A percentile compares a stretch with the other conserved stretches of the same genome.
These are phyloP conservation scores for Hemistola chrysoprasaria DNA, from an alignment of 2,888 invertebrate genomes.

Conservation along the genomic window DNA sequence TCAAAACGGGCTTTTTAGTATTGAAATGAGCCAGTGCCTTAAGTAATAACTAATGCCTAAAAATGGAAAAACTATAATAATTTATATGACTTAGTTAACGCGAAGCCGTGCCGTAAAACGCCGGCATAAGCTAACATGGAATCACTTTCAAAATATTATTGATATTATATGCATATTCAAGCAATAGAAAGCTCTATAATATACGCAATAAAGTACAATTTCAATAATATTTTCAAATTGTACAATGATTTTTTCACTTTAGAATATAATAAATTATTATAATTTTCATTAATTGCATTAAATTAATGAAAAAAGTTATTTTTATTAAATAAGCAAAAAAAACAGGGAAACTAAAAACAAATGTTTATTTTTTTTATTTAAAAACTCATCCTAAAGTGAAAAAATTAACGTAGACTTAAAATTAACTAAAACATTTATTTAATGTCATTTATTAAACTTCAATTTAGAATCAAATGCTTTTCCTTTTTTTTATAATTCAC, in stretches of 20 bases:
- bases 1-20: conserved; percentile 1
- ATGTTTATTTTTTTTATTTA: conserved; percentile 1
- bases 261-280: not conserved
- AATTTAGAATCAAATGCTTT: conserved; percentile 81
- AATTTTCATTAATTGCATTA: no score
- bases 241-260: conserved; percentile 2
- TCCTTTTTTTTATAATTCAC: conserved; percentile 70
- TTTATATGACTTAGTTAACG: conserved; percentile 17
- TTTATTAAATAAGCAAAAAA: no score
- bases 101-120: conserved; percentile 24
- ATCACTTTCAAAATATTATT: conserved; percentile 24
- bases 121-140: conserved; percentile 18
- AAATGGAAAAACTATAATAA: conserved; percentile 18
- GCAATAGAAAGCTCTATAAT: conserved; percentile 17
- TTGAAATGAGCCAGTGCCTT: conserved; percentile 16
- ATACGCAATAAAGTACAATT: conserved; percentile 18
- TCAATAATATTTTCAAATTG: conserved; percentile 28
- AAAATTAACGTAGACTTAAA: conserved; percentile 13
- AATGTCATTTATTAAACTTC: conserved; percentile 76
- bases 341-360: no score
- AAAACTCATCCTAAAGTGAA: conserved; percentile 5
- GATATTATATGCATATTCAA: conserved; percentile 19
- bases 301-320: no score
- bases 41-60: conserved; percentile 26
- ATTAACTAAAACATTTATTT: conserved; percentile 60